These are phyloP conservation scores for Calliopsis andreniformis DNA, from an alignment of 1,140 invertebrate genomes.

Conservation along the genomic window DNA sequence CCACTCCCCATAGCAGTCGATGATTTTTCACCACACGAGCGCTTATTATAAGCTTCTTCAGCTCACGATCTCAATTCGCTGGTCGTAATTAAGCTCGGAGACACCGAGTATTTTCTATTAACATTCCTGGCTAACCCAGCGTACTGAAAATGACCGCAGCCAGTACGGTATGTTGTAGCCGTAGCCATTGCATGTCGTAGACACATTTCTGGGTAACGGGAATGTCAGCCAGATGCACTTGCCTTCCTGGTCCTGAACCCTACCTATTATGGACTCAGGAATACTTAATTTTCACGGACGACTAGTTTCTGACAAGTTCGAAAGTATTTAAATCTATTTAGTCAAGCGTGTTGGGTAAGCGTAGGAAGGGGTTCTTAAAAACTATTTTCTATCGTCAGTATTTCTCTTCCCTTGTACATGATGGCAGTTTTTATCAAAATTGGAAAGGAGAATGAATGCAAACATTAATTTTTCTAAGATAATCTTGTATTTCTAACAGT, in stretches of 20 bases:
- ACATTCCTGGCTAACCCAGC: slow-evolving; percentile 78
- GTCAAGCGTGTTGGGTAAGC: background rate
- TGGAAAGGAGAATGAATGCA: no score
- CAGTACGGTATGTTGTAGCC: slow-evolving; percentile 66
- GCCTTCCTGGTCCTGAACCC: slow-evolving; percentile 17
- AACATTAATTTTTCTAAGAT: no score
- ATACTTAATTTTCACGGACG: slow-evolving; percentile 49
- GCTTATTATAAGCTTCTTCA: slow-evolving; percentile 17
- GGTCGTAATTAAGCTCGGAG: slow-evolving; percentile 75
- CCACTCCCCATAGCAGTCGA: no score
- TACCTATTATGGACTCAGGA: slow-evolving; percentile 13
- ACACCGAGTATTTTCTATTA: slow-evolving; percentile 79
- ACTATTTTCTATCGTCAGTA: background rate
- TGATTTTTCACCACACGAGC: background rate
- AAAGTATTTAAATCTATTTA: slow-evolving; percentile 42
- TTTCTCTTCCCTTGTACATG: no score
- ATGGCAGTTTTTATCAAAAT: no score
- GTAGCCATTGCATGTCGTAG: slow-evolving; percentile 39
- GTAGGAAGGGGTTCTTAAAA: background rate
- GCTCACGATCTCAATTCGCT: slow-evolving; percentile 50
- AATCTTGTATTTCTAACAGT: no score
- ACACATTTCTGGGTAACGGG: slow-evolving; percentile 62
- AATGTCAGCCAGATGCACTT: slow-evolving; percentile 51
- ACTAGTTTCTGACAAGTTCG: slow-evolving; percentile 24
- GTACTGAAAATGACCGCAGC: slow-evolving; percentile 74